These are phyloP conservation scores for Amphipoea lucens DNA, from an alignment of 2,888 invertebrate genomes.

Conservation along the genomic window DNA sequence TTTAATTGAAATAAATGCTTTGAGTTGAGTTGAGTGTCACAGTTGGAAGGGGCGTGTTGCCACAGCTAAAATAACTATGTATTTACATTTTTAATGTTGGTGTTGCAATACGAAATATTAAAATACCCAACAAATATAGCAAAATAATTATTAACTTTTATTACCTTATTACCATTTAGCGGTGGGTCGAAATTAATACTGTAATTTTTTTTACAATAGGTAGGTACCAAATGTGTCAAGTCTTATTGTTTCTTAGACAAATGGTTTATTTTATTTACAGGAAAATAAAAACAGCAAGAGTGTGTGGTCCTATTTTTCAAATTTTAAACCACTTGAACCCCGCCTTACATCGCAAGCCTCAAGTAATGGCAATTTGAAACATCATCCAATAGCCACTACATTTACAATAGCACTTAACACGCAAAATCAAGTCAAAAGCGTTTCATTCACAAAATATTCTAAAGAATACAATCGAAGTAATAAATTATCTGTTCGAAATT, in stretches of 20 bases:
- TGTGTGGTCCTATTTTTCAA: constrained; percentile 54
- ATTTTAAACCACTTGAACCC: constrained; percentile 9
- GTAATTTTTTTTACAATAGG: not conserved
- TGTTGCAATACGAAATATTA: no score
- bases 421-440: constrained; percentile 64
- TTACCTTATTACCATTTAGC: no score
- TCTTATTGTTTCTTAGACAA: not conserved
- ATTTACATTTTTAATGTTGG: no score
- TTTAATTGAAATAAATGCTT: no score
- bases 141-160: no score
- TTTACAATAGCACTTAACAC: constrained; percentile 63
- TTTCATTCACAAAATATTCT: constrained; percentile 59
- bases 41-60: no score
- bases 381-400: constrained; percentile 51
- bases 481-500: constrained; percentile 62
- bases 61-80: no score
- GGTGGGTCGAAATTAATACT: no score
- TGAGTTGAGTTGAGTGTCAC: no score
- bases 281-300: not conserved
- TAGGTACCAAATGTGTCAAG: not conserved
- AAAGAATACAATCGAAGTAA: constrained; percentile 51
- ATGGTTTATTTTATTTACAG: not conserved
- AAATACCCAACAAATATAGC: no score
- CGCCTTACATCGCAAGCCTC: constrained; percentile 32
- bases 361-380: constrained; percentile 61